Base-by-base conservation (phyloP, 2,797 vertebrate genomes). In the Potorous gilbertii region DNA sequence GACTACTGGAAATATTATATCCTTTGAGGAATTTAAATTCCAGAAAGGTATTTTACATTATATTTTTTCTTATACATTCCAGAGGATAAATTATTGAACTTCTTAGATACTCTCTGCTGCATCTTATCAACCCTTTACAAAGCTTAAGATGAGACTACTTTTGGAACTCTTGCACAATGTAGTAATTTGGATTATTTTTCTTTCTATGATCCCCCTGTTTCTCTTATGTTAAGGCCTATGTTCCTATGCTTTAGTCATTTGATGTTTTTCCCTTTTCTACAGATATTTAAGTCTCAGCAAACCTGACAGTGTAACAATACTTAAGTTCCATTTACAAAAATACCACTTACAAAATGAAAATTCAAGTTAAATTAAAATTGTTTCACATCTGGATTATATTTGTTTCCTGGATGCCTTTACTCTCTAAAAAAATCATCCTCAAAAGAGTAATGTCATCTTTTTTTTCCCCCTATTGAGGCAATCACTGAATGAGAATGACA, bases 161-260 rank as follows among this genome's bases (percentile, higher is more conserved):
- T 56, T 31, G 34, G 28, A 93, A 92, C 9, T 93, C 34, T 16
- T 92, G 92, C 50, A 91, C 18, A 90, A 90, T 94, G 96, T 91
- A 87, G 46, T 96, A 55, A 94, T 95, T 90, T 93, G 16, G 28
- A 55, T 95, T 91, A 29, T 24, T 59, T 94, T 93, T 95, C 90
- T 24, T 74, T 90, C 46, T 89, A 0, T 94, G 92, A 34, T 91
- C 95, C 90, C 90, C 24, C 66, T n/a, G 93, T 74, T 93, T 28
- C 92, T 95, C 90, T 90, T 91, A 59, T 89, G 24, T 21, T 50
- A 31, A 56, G 12, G 55, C 62, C 93, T 54, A 6, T 91, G 2
- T 93, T 90, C 57, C 91, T 90, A 91, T 93, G 94, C 52, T 92
- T 93, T 92, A 52, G 56, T 4, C 24, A 57, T 96, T 94, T 96